Base-by-base conservation (phyloP, 1,140 invertebrate species). In the Ceratina japonica region DNA sequence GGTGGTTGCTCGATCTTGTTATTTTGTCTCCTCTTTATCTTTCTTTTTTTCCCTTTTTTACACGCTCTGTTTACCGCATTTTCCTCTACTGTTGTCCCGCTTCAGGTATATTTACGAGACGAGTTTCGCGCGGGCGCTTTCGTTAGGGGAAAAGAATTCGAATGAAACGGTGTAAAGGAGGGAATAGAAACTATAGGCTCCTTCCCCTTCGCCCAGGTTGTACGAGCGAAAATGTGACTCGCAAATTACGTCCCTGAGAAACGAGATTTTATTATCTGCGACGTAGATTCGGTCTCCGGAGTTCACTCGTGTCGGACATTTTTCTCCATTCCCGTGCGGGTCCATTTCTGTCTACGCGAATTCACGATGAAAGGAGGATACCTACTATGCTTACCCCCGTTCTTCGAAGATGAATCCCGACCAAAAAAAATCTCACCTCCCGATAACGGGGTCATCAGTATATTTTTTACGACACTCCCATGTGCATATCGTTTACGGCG, bases 361-460 rank as follows among this genome's bases (percentile, higher is more conserved):
- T 83, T 66, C 71, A 49, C 64, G 65, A 71, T 44, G 31, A 82
- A 79, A 27, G 75, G 63, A 82, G n/a, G 63, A 82, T 44, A 44
- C 0, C 37, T 44, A 44, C 37, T 10, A 44, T 51, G 76, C 51
- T 24, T 70, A n/a, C 51, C 66, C 15, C 10, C 54, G 1, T 56
- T n/a, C 3, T n/a, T 10, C 16, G 16, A 56, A 56, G 37, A 10
- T 44, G 37, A 44, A 44, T 44, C 37, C 37, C 10, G 27, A 44
- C 5, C n/a, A n/a, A 44, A 44, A 44, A 44, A 44, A 44, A 44
- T 44, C 3, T 44, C 10, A 8, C 37, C 37, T 44, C 37, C 37
- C 37, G 37, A 44, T 44, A 44, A 44, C 37, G 37, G 37, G 5
- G 37, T 7, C 37, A 44, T 44, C 5, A 44, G 5, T 44, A 44